Evolutionary conservation across 2,797 vertebrate genomes (phyloP).

Genomic region (Moxostoma hubbsi): DNA sequence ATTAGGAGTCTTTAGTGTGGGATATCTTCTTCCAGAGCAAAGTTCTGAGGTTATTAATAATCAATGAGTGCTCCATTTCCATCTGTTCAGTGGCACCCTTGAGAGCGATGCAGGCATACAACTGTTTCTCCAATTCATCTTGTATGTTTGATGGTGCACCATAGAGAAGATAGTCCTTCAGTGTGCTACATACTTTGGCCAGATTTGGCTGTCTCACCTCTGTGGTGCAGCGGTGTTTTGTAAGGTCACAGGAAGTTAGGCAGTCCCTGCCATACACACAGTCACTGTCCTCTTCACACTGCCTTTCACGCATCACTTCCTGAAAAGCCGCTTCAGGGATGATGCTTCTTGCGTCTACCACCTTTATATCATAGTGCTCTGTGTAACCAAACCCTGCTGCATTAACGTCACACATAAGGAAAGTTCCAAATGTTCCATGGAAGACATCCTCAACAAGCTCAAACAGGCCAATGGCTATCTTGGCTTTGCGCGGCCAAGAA

Average conservation of each 20-base stretch:
- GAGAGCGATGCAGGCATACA: conserved; percentile 93
- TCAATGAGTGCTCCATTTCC: conserved; percentile 98
- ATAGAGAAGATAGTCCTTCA: conserved; percentile 92
- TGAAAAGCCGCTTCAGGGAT: conserved; percentile 90
- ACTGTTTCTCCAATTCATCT: conserved; percentile 95
- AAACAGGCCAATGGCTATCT: conserved; percentile 95
- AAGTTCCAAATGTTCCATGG: conserved; percentile 94
- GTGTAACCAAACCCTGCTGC: conserved; percentile 91
- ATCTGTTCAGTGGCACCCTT: conserved; percentile 90
- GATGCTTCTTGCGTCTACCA: conserved; percentile 90
- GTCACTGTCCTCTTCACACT: conserved; percentile 86
- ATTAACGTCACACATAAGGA: conserved; percentile 95
- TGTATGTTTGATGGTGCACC: conserved; percentile 88
- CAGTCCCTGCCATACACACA: conserved; percentile 91
- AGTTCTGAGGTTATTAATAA: conserved; percentile 95
- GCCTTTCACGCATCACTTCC: conserved; percentile 86
- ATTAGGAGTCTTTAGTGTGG: conserved; percentile 93
- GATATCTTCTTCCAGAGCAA: conserved; percentile 98
- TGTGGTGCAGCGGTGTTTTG: conserved; percentile 89
- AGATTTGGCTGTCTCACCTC: conserved; percentile 93
- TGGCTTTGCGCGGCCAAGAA: conserved; percentile 94
- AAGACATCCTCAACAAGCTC: conserved; percentile 98
- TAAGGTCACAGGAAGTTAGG: conserved; percentile 92
- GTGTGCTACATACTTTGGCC: conserved; percentile 90
- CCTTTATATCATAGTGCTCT: conserved; percentile 92